Conservation (phyloP, 2,113 vertebrate genomes). For the Burhinus oedicnemus region DNA sequence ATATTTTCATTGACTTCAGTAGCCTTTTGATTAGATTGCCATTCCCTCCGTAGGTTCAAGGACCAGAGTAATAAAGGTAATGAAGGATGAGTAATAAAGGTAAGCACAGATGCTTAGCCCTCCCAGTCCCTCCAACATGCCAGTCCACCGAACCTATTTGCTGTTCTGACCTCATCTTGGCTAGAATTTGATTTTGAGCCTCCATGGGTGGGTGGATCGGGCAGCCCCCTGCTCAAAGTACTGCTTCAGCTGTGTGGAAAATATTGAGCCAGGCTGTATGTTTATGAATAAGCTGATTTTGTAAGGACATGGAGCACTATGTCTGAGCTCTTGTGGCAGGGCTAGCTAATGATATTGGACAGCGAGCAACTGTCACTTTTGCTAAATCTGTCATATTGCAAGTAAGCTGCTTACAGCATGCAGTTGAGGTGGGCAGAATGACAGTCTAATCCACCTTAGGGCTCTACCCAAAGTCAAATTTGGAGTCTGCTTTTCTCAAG, state of each 20-base stretch:
- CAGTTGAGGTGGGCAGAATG: neutral
- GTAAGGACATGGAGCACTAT: neutral
- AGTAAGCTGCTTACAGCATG: conserved; percentile 35
- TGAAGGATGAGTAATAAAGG: neutral
- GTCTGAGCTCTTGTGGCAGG: neutral
- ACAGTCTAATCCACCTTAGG: conserved; percentile 3
- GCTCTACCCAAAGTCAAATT: conserved; percentile 16
- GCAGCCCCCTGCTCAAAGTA: neutral
- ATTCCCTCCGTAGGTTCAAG: neutral
- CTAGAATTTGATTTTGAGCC: neutral
- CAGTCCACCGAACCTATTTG: neutral
- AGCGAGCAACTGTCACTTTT: conserved; percentile 37
- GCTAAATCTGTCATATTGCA: conserved; percentile 25
- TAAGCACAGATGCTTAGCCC: neutral
- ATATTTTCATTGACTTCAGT: neutral
- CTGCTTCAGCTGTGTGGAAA: neutral
- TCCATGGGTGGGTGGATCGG: accelerated
- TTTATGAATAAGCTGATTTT: conserved; percentile 48
- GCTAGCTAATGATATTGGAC: conserved; percentile 7
- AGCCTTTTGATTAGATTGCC: neutral
- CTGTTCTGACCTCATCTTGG: neutral
- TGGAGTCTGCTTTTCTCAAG: neutral
- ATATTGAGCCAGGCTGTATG: neutral
- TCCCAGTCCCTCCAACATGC: neutral
- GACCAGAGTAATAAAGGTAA: neutral